Conservation (phyloP, 2,888 invertebrate genomes). For the Oxystoma pomonae region DNA sequence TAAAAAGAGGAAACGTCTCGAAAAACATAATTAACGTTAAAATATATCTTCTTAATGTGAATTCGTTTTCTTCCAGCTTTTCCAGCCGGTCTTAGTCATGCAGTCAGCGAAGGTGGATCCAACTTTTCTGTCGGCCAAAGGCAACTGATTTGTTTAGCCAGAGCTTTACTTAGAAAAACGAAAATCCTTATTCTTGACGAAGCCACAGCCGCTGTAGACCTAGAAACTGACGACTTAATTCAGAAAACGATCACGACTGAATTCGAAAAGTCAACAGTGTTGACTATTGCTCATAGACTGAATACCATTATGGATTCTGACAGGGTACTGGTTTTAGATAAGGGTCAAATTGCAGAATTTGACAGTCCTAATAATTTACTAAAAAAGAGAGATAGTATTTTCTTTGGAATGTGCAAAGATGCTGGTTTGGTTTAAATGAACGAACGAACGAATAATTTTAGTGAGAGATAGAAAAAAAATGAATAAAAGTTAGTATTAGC, state of each 20-base stretch:
- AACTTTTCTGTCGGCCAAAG: constrained; percentile 87
- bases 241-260: constrained; percentile 70
- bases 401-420: constrained; percentile 48
- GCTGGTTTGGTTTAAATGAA: constrained; percentile 37
- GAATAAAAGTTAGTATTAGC: no score
- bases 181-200: constrained; percentile 82
- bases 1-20: no score
- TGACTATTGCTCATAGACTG: constrained; percentile 56
- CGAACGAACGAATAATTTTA: no score
- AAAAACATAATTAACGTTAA: no score
- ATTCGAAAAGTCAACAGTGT: constrained; percentile 52
- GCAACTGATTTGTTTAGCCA: constrained; percentile 80
- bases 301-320: constrained; percentile 46
- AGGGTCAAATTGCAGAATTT: constrained; percentile 42
- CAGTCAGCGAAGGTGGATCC: constrained; percentile 87
- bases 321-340: constrained; percentile 43
- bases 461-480: no score
- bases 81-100: constrained; percentile 36
- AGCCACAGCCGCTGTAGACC: constrained; percentile 87
- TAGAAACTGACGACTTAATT: constrained; percentile 87
- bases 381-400: constrained; percentile 39
- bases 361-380: constrained; percentile 37
- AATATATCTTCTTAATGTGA: no score
- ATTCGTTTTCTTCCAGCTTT: constrained; percentile 20
- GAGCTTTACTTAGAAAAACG: constrained; percentile 80